Percentiles rank a stretch among this genome's conserved stretches.
Evolutionary conservation across 2,113 vertebrate genomes (phyloP).

Genomic region (Balaeniceps rex): DNA sequence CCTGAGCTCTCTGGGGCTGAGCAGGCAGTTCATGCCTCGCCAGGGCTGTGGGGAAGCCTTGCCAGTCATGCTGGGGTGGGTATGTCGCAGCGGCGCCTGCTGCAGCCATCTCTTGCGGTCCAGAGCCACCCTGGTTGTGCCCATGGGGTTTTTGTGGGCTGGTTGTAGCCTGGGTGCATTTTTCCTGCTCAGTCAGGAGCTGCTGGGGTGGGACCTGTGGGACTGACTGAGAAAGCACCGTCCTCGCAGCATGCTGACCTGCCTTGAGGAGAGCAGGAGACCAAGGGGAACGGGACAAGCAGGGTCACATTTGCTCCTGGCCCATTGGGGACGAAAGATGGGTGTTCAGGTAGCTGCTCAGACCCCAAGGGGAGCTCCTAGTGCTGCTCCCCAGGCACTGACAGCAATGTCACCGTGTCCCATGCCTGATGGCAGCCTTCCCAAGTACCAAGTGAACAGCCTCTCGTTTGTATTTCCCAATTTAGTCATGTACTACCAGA

Average conservation of each 20-base stretch:
- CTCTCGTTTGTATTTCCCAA: not conserved
- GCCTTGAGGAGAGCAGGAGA: not conserved
- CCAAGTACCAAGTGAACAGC: not conserved
- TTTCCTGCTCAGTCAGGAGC: not conserved
- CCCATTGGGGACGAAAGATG: fast-evolving
- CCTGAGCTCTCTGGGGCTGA: not conserved
- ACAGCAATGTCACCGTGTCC: not conserved
- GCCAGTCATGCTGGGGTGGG: fast-evolving
- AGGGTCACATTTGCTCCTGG: not conserved
- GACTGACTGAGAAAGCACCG: not conserved
- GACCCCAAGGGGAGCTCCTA: not conserved
- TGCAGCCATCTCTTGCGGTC: not conserved
- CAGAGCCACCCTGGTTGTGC: not conserved
- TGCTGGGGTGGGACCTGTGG: not conserved
- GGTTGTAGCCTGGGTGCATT: not conserved
- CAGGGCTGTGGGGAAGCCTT: not conserved
- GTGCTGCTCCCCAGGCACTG: not conserved
- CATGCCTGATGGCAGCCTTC: not conserved
- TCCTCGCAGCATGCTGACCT: not conserved
- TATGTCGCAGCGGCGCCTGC: not conserved
- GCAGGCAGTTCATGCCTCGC: fast-evolving
- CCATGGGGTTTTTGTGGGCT: not conserved
- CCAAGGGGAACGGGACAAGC: not conserved
- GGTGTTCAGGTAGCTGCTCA: not conserved
- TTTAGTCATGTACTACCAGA: not conserved